Base-by-base conservation (phyloP, 1,140 invertebrate genomes). In the Leptinotarsa defecta region DNA sequence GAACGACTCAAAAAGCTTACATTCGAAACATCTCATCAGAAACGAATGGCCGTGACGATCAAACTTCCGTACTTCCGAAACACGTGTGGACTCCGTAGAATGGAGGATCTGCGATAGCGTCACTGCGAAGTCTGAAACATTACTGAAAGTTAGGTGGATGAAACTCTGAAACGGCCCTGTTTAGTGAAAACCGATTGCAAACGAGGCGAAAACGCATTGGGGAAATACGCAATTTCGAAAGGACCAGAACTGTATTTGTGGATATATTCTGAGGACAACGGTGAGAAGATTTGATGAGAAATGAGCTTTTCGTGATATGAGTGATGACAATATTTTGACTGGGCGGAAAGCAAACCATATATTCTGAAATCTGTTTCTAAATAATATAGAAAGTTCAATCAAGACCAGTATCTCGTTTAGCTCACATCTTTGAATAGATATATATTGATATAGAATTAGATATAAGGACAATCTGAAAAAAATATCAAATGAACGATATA, bases 151-250 rank as follows among this genome's bases (percentile, higher is more conserved):
- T 15, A 19, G 13, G 3, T 4, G 63, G 19, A 20, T 64, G 34
- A 3, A 43, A 43, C 34, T 43, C 34, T 43, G 63, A 27, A 24
- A 68, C 65, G 27, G 27, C 65, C 65, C 8, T 43, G 27, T 17
- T 27, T 22, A 68, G 27, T 68, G 65, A 68, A 68, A 68, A 68
- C 20, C 65, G 65, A n/a, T 43, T 68, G 65, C 65, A 68, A 68
- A 68, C 65, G 65, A 24, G 65, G 22, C 20, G 64, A 34, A 65
- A 65, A 65, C 20, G 64, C 27, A 15, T 15, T 24, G 64, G 13
- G 1, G 11, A 13, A 34, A 68, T 43, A 57, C 52, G 17, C 52
- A 57, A n/a, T 57, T 15, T 15, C 13, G 6, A 8, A 6, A n/a
- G n/a, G 6, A 19, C 5, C 1, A 57, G 2, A 57, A 57, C 0